A percentile compares a stretch with the other conserved stretches of the same genome.
Evolutionary conservation across 2,797 vertebrate species (phyloP).

Genomic region (Meda fulgida): DNA sequence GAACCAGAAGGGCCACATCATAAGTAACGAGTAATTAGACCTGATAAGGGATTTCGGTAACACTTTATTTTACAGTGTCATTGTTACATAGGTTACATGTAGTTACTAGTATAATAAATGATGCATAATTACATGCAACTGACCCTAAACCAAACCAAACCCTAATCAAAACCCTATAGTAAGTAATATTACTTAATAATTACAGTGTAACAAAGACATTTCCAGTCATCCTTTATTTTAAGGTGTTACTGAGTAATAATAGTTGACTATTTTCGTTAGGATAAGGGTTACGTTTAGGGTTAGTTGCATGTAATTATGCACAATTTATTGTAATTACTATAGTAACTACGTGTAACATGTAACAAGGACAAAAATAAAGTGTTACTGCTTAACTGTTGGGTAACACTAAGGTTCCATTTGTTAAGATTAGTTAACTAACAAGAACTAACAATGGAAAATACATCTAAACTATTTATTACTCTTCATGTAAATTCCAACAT

Average conservation of each 20-base stretch:
- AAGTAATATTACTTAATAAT: too few species aligned
- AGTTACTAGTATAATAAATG: too few species aligned
- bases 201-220: too few species aligned
- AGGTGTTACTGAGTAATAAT: background rate
- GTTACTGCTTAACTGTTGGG: slow-evolving; percentile 85
- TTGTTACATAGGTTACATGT: background rate
- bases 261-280: background rate
- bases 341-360: background rate
- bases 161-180: too few species aligned
- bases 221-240: too few species aligned
- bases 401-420: background rate
- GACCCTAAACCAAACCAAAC: too few species aligned
- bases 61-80: background rate
- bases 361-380: background rate
- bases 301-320: background rate
- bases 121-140: too few species aligned
- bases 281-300: background rate
- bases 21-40: slow-evolving; percentile 77
- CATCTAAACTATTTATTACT: background rate
- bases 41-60: slow-evolving; percentile 77
- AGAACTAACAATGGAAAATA: background rate
- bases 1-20: slow-evolving; percentile 50
- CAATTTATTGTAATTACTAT: background rate
- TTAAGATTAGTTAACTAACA: background rate
- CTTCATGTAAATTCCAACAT: background rate